A percentile compares a stretch with the other conserved stretches of the same genome.
These are phyloP conservation scores for Lanius ludovicianus DNA, from an alignment of 2,113 vertebrate genomes.

Conservation along the genomic window DNA sequence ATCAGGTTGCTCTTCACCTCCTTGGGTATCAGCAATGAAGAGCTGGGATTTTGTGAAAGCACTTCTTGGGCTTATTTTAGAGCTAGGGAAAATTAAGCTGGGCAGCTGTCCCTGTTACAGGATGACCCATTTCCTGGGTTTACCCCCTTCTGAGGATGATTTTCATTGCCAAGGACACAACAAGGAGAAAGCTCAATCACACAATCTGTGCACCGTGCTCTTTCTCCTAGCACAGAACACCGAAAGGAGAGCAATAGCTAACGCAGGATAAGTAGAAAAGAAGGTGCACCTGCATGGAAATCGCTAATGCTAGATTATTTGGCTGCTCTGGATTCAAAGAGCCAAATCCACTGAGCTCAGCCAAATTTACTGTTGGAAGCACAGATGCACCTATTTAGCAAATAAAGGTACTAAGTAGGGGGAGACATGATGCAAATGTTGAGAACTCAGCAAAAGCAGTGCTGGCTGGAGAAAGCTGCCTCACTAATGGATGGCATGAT, in stretches of 20 bases:
- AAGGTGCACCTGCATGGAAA: slow-evolving; percentile 7
- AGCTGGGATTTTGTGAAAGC: not conserved
- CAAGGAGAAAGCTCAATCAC: not conserved
- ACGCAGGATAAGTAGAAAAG: not conserved
- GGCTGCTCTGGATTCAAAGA: not conserved
- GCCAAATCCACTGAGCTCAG: not conserved
- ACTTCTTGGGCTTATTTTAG: not conserved
- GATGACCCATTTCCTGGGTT: not conserved
- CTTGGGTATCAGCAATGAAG: not conserved
- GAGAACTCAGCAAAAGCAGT: not conserved
- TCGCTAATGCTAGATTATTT: not conserved
- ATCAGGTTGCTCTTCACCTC: not conserved
- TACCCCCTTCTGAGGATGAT: not conserved
- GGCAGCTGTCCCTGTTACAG: not conserved
- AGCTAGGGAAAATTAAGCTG: not conserved
- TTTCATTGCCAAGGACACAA: not conserved
- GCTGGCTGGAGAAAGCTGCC: not conserved
- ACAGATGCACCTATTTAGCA: not conserved
- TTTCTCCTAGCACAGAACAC: not conserved
- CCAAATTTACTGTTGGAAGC: not conserved
- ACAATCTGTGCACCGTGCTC: rapidly evolving
- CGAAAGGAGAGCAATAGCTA: not conserved
- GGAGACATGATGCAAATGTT: not conserved
- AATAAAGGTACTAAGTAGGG: not conserved
- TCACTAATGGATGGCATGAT: not conserved